phyloP scores from a whole-genome alignment of 1,140 invertebrate species.

The Neomicropteryx cornuta region DNA sequence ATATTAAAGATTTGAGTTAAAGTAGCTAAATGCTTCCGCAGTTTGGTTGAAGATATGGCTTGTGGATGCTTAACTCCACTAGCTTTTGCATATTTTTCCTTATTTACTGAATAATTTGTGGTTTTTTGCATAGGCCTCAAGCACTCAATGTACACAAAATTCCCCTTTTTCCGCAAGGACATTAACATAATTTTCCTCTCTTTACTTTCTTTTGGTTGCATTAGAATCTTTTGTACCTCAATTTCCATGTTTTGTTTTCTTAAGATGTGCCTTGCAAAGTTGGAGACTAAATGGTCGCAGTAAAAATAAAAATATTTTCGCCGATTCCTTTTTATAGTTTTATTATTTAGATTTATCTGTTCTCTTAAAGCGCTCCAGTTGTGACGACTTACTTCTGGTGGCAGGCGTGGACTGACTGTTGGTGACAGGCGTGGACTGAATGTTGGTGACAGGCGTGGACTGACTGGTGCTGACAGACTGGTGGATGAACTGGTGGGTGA shows the following conservation, averaged over 20 bases:
- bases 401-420: too few relatives aligned
- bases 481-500: too few relatives aligned
- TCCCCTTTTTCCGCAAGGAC: conserved; percentile 4
- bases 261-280: conserved; percentile 4
- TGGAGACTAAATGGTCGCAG: conserved; percentile 8
- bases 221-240: conserved; percentile 2
- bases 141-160: too few relatives aligned
- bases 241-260: conserved; percentile 2
- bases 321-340: conserved; percentile 1
- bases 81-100: conserved; percentile 15
- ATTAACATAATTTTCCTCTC: conserved; percentile 1
- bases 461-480: too few relatives aligned
- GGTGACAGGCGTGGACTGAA: too few relatives aligned
- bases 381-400: too few relatives aligned
- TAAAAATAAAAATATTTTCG: conserved; percentile 4
- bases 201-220: conserved; percentile 4
- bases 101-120: too few relatives aligned
- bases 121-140: too few relatives aligned
- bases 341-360: too few relatives aligned
- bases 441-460: too few relatives aligned
- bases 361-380: too few relatives aligned
- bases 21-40: conserved; percentile 24
- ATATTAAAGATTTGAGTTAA: conserved; percentile 22
- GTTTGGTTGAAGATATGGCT: conserved; percentile 17
- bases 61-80: conserved; percentile 18